Evolutionary conservation across 2,888 invertebrate genomes (phyloP).

Genomic region (Caenorhabditis sulstoni): DNA sequence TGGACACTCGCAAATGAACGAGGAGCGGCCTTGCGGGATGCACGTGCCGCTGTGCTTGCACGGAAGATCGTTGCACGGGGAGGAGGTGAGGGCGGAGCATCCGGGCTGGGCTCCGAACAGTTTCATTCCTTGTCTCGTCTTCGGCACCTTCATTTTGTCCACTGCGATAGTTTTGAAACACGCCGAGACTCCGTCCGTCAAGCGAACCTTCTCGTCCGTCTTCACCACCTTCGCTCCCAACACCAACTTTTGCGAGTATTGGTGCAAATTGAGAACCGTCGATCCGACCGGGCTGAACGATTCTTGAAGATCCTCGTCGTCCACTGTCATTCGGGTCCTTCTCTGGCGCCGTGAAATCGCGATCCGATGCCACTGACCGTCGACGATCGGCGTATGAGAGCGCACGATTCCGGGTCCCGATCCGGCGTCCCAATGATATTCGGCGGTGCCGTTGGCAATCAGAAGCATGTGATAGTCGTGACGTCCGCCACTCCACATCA

Average conservation of each 20-base stretch:
- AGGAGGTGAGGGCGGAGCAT: constrained; percentile 62
- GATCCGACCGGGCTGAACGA: constrained; percentile 85
- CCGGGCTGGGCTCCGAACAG: constrained; percentile 61
- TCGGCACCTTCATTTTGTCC: constrained; percentile 78
- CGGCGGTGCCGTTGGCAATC: constrained; percentile 89
- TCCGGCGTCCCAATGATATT: constrained; percentile 93
- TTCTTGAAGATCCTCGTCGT: constrained; percentile 78
- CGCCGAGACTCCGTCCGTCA: constrained; percentile 91
- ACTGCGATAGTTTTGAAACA: constrained; percentile 92
- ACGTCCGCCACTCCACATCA: constrained; percentile 90
- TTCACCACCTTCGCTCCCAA: constrained; percentile 63
- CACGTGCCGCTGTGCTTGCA: constrained; percentile 66
- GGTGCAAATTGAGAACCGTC: constrained; percentile 90
- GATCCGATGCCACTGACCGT: constrained; percentile 89
- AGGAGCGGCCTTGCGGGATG: constrained; percentile 44
- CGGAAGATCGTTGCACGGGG: constrained; percentile 64
- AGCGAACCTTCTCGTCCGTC: constrained; percentile 64
- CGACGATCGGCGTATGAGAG: constrained; percentile 82
- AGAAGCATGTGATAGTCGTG: constrained; percentile 90
- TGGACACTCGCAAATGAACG: constrained; percentile 88
- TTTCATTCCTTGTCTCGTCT: constrained; percentile 66
- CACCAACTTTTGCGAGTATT: constrained; percentile 62
- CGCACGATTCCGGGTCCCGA: constrained; percentile 88
- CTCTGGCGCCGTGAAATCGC: constrained; percentile 87
- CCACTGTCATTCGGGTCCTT: constrained; percentile 81